These are phyloP conservation scores for Tupiocoris notatus DNA, from an alignment of 2,888 invertebrate genomes.

Conservation along the genomic window DNA sequence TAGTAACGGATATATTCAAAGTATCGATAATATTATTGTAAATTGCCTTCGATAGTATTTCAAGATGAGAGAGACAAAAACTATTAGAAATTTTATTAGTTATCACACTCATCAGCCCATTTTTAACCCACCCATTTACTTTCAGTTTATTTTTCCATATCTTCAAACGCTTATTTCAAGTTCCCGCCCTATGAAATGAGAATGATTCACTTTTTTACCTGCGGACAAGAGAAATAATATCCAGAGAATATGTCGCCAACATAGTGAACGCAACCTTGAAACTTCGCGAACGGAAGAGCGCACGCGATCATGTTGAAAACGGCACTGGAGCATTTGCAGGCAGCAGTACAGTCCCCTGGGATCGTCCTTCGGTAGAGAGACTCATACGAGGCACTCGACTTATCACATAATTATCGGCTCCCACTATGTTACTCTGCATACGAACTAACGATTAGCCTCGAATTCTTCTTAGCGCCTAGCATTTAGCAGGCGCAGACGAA, in stretches of 20 bases:
- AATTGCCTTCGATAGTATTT: no score
- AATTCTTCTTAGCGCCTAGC: background rate
- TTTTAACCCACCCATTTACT: no score
- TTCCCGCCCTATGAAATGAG: background rate
- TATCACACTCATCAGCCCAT: no score
- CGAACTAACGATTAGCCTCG: slow-evolving; percentile 6
- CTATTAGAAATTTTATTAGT: no score
- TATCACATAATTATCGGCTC: slow-evolving; percentile 36
- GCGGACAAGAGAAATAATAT: slow-evolving; percentile 38
- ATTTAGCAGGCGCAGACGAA: background rate
- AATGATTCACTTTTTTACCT: slow-evolving; percentile 23
- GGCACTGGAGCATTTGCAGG: slow-evolving; percentile 12
- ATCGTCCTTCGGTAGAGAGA: background rate
- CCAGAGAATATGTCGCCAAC: slow-evolving; percentile 37
- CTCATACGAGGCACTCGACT: background rate
- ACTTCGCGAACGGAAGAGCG: slow-evolving; percentile 32
- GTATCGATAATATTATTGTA: no score
- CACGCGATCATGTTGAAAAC: slow-evolving; percentile 34
- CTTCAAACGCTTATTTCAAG: no score
- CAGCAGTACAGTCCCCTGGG: background rate
- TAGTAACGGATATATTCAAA: no score
- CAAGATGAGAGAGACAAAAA: no score
- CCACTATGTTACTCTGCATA: slow-evolving; percentile 6
- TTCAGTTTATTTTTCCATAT: no score
- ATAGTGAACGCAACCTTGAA: slow-evolving; percentile 43